A percentile compares a stretch with the other conserved stretches of the same genome.
These are phyloP conservation scores for Brenthis daphne DNA, from an alignment of 2,888 invertebrate species.

Conservation along the genomic window DNA sequence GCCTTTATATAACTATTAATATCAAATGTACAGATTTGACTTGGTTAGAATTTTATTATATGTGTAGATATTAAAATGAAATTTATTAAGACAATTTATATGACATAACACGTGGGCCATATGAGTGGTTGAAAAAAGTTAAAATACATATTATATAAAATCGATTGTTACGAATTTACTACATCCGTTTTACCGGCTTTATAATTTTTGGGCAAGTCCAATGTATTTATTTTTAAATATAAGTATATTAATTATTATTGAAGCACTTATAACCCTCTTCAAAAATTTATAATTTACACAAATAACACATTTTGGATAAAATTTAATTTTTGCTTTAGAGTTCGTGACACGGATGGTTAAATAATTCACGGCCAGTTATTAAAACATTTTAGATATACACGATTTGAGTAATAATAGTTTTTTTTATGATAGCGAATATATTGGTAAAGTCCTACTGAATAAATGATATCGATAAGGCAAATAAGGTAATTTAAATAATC, in stretches of 20 bases:
- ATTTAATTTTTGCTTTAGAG: not conserved
- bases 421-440: slow-evolving; percentile 6
- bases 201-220: slow-evolving; percentile 7
- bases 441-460: not conserved
- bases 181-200: slow-evolving; percentile 3
- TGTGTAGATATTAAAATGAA: not conserved
- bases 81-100: not conserved
- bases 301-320: too few relatives aligned
- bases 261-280: not conserved
- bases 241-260: not conserved
- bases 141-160: not conserved
- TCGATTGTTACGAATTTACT: slow-evolving; percentile 8
- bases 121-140: not conserved
- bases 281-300: slow-evolving; percentile 1
- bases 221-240: slow-evolving; percentile 7
- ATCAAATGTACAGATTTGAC: too few relatives aligned
- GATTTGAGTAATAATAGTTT: slow-evolving; percentile 34
- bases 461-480: not conserved
- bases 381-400: slow-evolving; percentile 39
- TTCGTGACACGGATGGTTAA: slow-evolving; percentile 9
- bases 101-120: not conserved
- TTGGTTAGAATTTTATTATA: too few relatives aligned
- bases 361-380: slow-evolving; percentile 31
- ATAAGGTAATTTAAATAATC: not conserved
- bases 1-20: too few relatives aligned